Evolutionary conservation across 37 sponge, comb jelly and placozoan species (phyloP), one percentile per base, ranked within the genome.

Genomic region (Mnemiopsis leidyi): DNA sequence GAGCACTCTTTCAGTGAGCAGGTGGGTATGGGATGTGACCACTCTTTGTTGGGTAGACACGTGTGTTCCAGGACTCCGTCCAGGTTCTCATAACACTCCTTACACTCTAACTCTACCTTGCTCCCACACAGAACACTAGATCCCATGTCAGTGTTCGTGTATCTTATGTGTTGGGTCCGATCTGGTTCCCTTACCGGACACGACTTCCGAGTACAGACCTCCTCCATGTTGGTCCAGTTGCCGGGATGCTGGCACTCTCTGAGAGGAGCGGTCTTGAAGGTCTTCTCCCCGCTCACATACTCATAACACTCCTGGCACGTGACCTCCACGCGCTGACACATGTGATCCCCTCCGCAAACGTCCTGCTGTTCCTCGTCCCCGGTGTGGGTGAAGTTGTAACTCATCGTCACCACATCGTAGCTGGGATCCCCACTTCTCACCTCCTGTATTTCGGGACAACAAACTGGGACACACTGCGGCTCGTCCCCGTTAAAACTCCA

Each of bases 31-130:
- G n/a, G n/a, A 33, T 0, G 1, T 16, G 48, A 39, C 90, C 90
- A 85, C 90, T 38, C 61, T 37, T 85, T 85, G 61, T 35, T 28
- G 61, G 90, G 90, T 0, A 40, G 90, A 85, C 90, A 85, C 48
- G 33, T 37, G 36, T 85, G 90, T 1, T 1, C 3, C 90, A 85
- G 33, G n/a, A 7, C 61, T 0, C 35, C 32, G 1, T 38, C 61
- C n/a, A 40, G 61, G 0, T 7, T n/a, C 23, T 85, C 90, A 25
- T 85, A 33, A 33, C 90, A 85, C 23, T 28, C 61, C 24, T 85
- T 37, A 85, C 90, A 85, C 29, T 38, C 24, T 28, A 85, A 39
- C 48, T 39, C 90, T 29, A 85, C 90, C 30, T 85, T 39, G 2
- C 39, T 37, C 29, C 90, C 90, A 23, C 90, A 85, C 23, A 20